These are phyloP conservation scores for Eudyptes chrysolophus DNA, from an alignment of 2,113 vertebrate genomes.

Conservation along the genomic window DNA sequence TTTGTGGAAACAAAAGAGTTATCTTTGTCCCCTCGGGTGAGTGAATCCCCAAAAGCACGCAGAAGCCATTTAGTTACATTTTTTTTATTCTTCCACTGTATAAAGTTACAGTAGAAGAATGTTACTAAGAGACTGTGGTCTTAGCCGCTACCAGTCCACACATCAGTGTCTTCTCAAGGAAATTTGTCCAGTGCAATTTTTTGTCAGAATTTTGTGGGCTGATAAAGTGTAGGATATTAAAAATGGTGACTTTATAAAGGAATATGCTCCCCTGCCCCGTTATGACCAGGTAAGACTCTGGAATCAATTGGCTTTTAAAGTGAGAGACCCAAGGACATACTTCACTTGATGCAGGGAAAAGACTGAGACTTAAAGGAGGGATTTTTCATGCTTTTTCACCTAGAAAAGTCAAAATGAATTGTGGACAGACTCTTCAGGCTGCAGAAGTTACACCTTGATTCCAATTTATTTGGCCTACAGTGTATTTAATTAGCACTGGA, in stretches of 20 bases:
- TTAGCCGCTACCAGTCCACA: not conserved
- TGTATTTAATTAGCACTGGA: not conserved
- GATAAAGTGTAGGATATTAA: not conserved
- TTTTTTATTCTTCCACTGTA: not conserved
- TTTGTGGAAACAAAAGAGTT: not conserved
- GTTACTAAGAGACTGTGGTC: not conserved
- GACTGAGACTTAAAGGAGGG: not conserved
- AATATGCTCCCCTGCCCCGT: not conserved
- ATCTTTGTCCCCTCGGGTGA: fast-evolving
- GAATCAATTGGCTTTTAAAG: not conserved
- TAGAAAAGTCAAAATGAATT: not conserved
- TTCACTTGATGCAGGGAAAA: not conserved
- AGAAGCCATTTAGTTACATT: not conserved
- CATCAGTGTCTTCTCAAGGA: not conserved
- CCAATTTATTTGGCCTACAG: not conserved
- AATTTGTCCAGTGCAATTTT: not conserved
- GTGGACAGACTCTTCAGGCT: not conserved
- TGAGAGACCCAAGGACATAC: not conserved
- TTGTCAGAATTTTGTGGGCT: not conserved
- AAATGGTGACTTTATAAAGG: not conserved
- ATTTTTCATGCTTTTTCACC: not conserved
- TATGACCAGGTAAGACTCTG: not conserved
- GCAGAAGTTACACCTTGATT: not conserved
- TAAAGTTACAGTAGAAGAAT: not conserved
- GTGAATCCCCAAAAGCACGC: not conserved